Conservation (phyloP, 1,140 invertebrate genomes). For the Lerema accius region DNA sequence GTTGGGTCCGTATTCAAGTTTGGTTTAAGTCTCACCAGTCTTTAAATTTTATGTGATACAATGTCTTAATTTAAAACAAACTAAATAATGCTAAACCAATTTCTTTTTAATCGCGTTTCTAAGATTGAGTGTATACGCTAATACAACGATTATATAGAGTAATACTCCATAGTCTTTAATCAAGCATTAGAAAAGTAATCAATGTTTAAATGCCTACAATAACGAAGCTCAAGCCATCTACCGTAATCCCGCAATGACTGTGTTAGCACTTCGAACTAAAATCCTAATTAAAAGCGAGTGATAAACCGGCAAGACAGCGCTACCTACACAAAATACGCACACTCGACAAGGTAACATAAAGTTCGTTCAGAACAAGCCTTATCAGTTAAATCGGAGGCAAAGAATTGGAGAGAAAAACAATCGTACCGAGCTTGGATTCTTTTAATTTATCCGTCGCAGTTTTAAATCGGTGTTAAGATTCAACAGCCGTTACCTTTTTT, state of each 20-base stretch:
- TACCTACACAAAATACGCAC: slow-evolving; percentile 59
- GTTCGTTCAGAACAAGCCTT: slow-evolving; percentile 55
- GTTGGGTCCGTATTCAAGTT: slow-evolving; percentile 15
- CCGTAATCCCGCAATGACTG: slow-evolving; percentile 6
- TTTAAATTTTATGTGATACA: too few relatives aligned
- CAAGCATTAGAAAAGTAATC: too few relatives aligned
- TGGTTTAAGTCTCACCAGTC: not conserved
- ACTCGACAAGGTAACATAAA: slow-evolving; percentile 63
- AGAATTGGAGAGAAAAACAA: slow-evolving; percentile 65
- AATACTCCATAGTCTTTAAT: too few relatives aligned
- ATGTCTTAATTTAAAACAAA: slow-evolving; percentile 7
- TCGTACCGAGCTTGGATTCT: slow-evolving; percentile 57
- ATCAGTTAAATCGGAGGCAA: slow-evolving; percentile 41
- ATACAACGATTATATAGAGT: too few relatives aligned
- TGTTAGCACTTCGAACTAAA: slow-evolving; percentile 25
- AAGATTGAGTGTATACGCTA: too few relatives aligned
- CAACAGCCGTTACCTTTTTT: slow-evolving; percentile 69
- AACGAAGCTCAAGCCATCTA: slow-evolving; percentile 2
- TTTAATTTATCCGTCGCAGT: slow-evolving; percentile 77
- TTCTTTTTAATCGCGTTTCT: too few relatives aligned
- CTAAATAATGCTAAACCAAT: too few relatives aligned
- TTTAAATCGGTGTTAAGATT: slow-evolving; percentile 76
- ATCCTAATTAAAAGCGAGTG: slow-evolving; percentile 52
- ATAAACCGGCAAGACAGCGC: slow-evolving; percentile 44
- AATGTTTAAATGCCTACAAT: not conserved